Conservation (phyloP, 2,888 invertebrate genomes). For the Lordiphosa fenestrarum region DNA sequence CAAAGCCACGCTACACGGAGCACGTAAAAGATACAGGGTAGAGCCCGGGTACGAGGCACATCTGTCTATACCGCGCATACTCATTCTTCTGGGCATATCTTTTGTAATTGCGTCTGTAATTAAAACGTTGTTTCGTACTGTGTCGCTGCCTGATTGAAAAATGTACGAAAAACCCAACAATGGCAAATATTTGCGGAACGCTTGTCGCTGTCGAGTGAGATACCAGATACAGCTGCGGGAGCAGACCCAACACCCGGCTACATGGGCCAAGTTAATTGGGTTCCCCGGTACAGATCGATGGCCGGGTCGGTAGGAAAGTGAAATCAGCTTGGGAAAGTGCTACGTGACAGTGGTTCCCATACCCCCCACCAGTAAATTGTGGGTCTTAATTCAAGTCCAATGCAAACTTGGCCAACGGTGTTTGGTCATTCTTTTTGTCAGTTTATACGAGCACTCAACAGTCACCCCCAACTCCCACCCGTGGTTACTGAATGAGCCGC, state of each 20-base stretch:
- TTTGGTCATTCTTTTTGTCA: conserved; percentile 13
- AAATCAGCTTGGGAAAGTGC: conserved; percentile 5
- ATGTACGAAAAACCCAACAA: conserved; percentile 46
- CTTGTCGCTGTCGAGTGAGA: conserved; percentile 15
- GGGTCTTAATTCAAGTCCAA: neutral
- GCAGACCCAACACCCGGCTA: conserved; percentile 19
- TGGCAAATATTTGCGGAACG: conserved; percentile 63
- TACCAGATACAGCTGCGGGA: conserved; percentile 15
- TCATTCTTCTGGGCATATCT: conserved; percentile 23
- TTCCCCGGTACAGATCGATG: conserved; percentile 22
- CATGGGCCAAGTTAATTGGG: conserved; percentile 34
- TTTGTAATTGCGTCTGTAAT: conserved; percentile 42
- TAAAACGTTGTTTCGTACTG: conserved; percentile 28
- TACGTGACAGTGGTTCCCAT: neutral
- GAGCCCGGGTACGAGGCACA: conserved; percentile 12
- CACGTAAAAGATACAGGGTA: conserved; percentile 62
- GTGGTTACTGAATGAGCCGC: conserved; percentile 8
- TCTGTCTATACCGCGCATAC: conserved; percentile 3
- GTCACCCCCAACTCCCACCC: neutral
- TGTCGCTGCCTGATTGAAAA: conserved; percentile 53
- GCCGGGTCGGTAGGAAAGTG: neutral
- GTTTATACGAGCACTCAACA: neutral
- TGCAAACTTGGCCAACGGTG: conserved; percentile 27
- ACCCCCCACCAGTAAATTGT: too few relatives aligned
- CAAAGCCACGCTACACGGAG: conserved; percentile 48